These are phyloP conservation scores for Harpalus rufipes DNA, from an alignment of 2,888 invertebrate species.

Conservation along the genomic window DNA sequence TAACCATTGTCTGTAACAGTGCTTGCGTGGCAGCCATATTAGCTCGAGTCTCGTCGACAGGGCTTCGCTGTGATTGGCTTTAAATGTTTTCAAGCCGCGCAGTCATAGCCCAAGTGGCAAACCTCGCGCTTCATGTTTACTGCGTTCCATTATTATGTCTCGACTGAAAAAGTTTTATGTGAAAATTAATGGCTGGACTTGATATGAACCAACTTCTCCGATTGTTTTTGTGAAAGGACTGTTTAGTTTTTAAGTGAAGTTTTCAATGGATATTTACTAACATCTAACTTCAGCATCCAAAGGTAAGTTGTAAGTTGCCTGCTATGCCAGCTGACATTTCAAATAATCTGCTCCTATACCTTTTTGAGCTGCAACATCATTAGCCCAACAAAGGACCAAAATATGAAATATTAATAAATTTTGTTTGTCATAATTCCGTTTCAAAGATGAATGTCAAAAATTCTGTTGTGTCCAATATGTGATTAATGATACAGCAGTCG, in stretches of 20 bases:
- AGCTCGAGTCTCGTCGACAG: conserved; percentile 77
- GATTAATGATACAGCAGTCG: conserved; percentile 75
- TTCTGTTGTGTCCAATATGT: conserved; percentile 76
- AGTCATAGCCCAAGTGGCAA: conserved; percentile 74
- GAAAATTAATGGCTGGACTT: conserved; percentile 72
- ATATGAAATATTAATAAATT: conserved; percentile 79
- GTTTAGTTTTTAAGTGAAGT: conserved; percentile 60
- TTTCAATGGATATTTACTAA: conserved; percentile 56
- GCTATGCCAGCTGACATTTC: conserved; percentile 56
- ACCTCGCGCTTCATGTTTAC: conserved; percentile 72
- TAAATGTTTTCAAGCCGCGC: conserved; percentile 76
- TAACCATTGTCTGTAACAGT: conserved; percentile 75
- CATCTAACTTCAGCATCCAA: not conserved
- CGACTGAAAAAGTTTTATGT: conserved; percentile 73
- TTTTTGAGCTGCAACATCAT: conserved; percentile 72
- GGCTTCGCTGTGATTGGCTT: conserved; percentile 78
- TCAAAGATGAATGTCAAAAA: conserved; percentile 75
- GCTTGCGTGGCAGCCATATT: conserved; percentile 78
- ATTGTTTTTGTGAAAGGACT: conserved; percentile 63
- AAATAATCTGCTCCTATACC: conserved; percentile 64
- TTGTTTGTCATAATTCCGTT: conserved; percentile 76
- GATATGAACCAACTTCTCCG: conserved; percentile 68
- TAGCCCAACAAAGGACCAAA: conserved; percentile 75
- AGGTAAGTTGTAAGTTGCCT: conserved; percentile 18
- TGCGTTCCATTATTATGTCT: conserved; percentile 72